Base-by-base conservation (phyloP, 2,113 vertebrate genomes). In the Origma solitaria region DNA sequence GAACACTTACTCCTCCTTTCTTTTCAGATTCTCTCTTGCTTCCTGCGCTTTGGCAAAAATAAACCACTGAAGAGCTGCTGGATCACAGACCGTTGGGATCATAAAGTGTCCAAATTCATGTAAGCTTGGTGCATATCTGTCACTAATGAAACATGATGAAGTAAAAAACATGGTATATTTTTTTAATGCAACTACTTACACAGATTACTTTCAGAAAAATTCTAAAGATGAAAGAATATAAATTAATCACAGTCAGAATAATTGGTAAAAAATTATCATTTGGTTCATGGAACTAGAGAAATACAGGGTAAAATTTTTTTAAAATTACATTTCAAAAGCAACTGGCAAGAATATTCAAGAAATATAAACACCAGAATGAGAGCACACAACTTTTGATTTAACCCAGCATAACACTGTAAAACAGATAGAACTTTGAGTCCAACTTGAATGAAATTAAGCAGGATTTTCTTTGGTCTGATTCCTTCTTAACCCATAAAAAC, bases 81-180 rank as follows among this genome's bases (percentile, higher is more conserved):
- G 98, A 71, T 99, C 99, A 82, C 98, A 99, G 45, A 95, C 85
- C 0, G 96, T 94, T 17, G 99, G 99, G 95, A 99, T 97, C 14
- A 94, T 98, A 61, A 99, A 99, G 88, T 99, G 98, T 4, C 99
- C 99, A 45, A 97, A 97, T 91, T 99, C 98, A 76, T 99, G 99
- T 70, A 99, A 97, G 69, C 98, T 97, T 47, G 98, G 98, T 33
- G 97, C 96, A 1, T 98, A 98, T 54, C 98, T 98, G 95, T 99
- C 98, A 82, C 99, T 99, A 96, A 95, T 20, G 28, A 96, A 79
- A 94, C 17, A 86, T 0, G 6, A 88, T 15, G 19, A 94, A 40
- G 15, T 60, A 53, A 94, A 95, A 65, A 70, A 33, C 14, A 75
- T 25, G 7, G 6, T 33, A 18, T n/a, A 3, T 9, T n/a, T 64